Evolutionary conservation across 2,797 vertebrate species (phyloP).

Genomic region (Zenarchopterus dispar): DNA sequence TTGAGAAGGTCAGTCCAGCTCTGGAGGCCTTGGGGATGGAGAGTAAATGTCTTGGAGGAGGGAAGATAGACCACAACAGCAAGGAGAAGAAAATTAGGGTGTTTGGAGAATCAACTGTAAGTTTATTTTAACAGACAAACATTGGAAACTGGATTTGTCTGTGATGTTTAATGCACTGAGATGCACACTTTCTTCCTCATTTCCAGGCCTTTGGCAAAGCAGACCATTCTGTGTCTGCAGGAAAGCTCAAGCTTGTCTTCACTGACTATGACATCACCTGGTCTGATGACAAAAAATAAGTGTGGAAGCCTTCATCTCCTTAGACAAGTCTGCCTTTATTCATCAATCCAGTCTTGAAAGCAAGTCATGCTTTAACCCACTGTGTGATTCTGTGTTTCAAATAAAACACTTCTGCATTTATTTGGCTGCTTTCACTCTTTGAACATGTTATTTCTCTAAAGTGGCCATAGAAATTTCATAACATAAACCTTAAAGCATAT

Average conservation of each 20-base stretch:
- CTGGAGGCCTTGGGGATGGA: constrained; percentile 87
- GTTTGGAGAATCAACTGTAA: constrained; percentile 91
- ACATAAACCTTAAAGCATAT: no score
- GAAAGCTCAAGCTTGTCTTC: constrained; percentile 85
- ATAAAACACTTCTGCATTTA: constrained; percentile 24
- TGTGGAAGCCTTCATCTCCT: not conserved
- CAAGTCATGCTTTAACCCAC: constrained; percentile 1
- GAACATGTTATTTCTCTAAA: not conserved
- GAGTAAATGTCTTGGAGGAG: constrained; percentile 90
- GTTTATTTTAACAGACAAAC: constrained; percentile 25
- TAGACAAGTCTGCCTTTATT: constrained; percentile 6
- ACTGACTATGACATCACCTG: constrained; percentile 88
- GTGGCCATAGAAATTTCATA: no score
- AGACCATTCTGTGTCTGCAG: constrained; percentile 86
- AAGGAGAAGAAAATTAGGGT: constrained; percentile 87
- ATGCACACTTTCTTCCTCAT: not conserved
- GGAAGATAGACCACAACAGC: constrained; percentile 90
- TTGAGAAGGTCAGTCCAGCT: constrained; percentile 88
- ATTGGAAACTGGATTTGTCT: not conserved
- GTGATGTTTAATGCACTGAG: not conserved
- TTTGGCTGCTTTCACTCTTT: not conserved
- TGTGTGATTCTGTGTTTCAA: constrained; percentile 28
- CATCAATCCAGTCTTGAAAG: not conserved
- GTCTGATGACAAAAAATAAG: constrained; percentile 87
- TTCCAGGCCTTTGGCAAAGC: constrained; percentile 91